Evolutionary conservation across 2,113 vertebrate genomes (phyloP).

Genomic region (Furnarius figulus): DNA sequence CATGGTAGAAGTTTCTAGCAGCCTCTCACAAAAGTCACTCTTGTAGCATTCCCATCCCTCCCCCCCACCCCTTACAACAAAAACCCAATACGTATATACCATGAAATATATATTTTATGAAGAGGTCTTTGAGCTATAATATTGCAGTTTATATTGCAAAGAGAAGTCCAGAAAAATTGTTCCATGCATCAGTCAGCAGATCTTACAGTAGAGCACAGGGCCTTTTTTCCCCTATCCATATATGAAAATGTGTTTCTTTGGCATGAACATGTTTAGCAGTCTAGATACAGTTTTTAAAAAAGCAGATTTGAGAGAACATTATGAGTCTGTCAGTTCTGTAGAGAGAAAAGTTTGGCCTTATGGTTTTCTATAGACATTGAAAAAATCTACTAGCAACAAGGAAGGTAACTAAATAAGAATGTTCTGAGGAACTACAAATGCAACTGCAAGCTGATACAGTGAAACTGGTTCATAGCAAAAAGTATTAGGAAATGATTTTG

Average conservation of each 20-base stretch:
- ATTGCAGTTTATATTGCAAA: neutral
- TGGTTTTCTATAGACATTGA: neutral
- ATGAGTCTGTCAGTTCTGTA: neutral
- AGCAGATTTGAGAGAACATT: neutral
- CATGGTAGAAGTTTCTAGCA: neutral
- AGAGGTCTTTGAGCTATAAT: neutral
- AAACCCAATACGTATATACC: neutral
- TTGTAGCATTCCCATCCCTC: accelerated
- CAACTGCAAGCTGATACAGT: neutral
- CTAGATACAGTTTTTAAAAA: neutral
- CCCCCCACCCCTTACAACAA: neutral
- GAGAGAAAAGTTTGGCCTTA: neutral
- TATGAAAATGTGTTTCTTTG: neutral
- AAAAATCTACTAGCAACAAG: neutral
- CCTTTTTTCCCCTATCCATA: neutral
- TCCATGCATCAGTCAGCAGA: neutral
- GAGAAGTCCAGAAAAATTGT: neutral
- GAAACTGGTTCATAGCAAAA: neutral
- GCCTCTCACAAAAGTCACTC: neutral
- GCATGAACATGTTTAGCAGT: neutral
- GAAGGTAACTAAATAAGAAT: neutral
- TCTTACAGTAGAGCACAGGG: neutral
- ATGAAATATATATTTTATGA: neutral
- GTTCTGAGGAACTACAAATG: neutral
- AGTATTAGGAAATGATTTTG: neutral